phyloP scores from a whole-genome alignment of 2,888 invertebrate species.

The Hypselothyrea guttata region DNA sequence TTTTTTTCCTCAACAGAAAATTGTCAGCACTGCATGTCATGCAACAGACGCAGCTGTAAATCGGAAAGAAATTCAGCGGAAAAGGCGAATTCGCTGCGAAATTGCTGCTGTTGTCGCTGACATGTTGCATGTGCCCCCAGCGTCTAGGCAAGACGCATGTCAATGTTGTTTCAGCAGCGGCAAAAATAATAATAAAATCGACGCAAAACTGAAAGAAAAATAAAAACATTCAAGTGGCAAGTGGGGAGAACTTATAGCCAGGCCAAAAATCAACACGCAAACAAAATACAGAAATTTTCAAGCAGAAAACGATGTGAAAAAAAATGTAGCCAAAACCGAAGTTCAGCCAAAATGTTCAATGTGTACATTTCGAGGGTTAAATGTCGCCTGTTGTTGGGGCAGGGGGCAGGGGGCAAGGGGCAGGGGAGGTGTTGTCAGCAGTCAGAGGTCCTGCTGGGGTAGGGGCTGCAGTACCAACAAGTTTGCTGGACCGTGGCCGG shows the following conservation, averaged over 20 bases:
- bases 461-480: conserved; percentile 33
- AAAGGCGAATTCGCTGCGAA: conserved; percentile 8
- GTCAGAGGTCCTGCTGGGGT: neutral
- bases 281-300: conserved; percentile 31
- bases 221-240: conserved; percentile 16
- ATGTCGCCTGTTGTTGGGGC: conserved; percentile 68
- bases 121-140: conserved; percentile 47
- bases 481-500: conserved; percentile 55
- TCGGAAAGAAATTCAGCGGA: conserved; percentile 53
- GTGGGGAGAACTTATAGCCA: conserved; percentile 49
- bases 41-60: conserved; percentile 70
- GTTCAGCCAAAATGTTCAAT: conserved; percentile 61
- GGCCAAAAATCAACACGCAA: conserved; percentile 73
- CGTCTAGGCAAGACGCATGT: conserved; percentile 66
- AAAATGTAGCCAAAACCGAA: conserved; percentile 42
- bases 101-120: conserved; percentile 7
- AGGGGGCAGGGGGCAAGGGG: neutral
- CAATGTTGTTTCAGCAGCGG: conserved; percentile 73
- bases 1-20: no score
- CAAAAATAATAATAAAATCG: conserved; percentile 52
- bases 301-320: no score
- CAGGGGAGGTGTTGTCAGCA: conserved; percentile 2
- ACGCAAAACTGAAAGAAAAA: conserved; percentile 1
- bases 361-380: conserved; percentile 71
- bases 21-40: conserved; percentile 77